These are phyloP conservation scores for Erebia ligea DNA, from an alignment of 2,888 invertebrate genomes.

Conservation along the genomic window DNA sequence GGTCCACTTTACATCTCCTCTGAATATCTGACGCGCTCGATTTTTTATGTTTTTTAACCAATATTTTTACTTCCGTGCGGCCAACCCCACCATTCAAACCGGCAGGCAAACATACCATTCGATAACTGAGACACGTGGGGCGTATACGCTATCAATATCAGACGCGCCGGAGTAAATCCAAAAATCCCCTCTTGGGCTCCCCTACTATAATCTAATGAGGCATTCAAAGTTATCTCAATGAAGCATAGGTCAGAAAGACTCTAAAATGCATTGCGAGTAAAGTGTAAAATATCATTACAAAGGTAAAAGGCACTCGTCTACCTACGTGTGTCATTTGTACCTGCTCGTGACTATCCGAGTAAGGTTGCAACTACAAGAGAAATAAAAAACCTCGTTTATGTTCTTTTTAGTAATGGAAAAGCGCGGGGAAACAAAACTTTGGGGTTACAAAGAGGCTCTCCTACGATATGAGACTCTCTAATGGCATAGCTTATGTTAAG, in stretches of 20 bases:
- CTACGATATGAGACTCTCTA: conserved; percentile 25
- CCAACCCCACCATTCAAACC: too few relatives aligned
- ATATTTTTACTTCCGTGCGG: too few relatives aligned
- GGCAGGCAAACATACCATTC: too few relatives aligned
- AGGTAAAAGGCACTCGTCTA: conserved; percentile 61
- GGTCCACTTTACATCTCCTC: too few relatives aligned
- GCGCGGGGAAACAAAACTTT: conserved; percentile 31
- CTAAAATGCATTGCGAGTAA: conserved; percentile 49
- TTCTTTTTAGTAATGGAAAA: conserved; percentile 44
- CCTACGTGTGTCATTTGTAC: conserved; percentile 70
- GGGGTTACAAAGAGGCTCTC: conserved; percentile 25
- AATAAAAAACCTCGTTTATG: conserved; percentile 63
- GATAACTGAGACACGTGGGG: too few relatives aligned
- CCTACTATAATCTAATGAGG: conserved; percentile 34
- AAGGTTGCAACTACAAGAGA: conserved; percentile 82
- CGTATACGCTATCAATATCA: too few relatives aligned
- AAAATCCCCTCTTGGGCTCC: too few relatives aligned
- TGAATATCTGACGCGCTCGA: too few relatives aligned
- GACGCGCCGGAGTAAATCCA: too few relatives aligned
- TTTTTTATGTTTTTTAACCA: too few relatives aligned
- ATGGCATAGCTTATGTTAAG: conserved; percentile 29
- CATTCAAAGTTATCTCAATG: conserved; percentile 33
- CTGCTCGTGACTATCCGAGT: conserved; percentile 83
- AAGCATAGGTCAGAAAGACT: conserved; percentile 35
- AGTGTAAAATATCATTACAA: conserved; percentile 48